Evolutionary conservation across 1,140 invertebrate genomes (phyloP), one percentile per base, ranked within the genome.

Genomic region (Cotesia glomerata): DNA sequence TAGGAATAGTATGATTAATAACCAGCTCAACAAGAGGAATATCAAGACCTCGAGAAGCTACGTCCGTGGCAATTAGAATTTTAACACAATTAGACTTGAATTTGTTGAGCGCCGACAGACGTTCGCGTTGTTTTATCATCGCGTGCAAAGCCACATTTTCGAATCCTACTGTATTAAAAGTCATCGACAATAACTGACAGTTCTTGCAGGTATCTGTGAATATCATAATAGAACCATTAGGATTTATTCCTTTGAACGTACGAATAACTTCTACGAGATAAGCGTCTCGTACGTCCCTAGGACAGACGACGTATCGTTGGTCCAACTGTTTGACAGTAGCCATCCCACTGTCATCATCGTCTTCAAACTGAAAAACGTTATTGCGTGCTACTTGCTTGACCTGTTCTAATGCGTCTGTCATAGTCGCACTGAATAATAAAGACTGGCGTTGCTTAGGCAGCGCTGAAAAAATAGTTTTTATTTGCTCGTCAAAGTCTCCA

Each of bases 11-110:
- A 82, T 98, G 95, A 88, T 99, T 99, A 0, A 99, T 91, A 0
- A 99, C 95, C 71, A 99, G 88, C 82, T 98, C 91, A 3, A 99
- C 96, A 66, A 92, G 90, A 3, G 94, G 94, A 81, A 97, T 95
- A 79, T 96, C 95, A 18, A 97, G 85, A 77, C 97, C 97, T 88
- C 97, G 90, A 75, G 96, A 95, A 0, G 97, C 98, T 0, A 99
- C 95, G 89, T 99, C 97, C 18, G 98, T 99, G 4, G 98, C 96
- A 68, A 99, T 93, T 2, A 99, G 88, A 34, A 98, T 97, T 73
- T 93, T 93, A 2, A 92, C 88, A 26, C 91, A 89, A 81, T 95
- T 94, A 0, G 95, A 96, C 80, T 96, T 94, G 82, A 98, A 98
- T 81, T 92, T 93, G 39, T 91, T 90, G 3, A 98, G 86, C 0